These are phyloP conservation scores for Bombus confusus DNA, from an alignment of 1,140 invertebrate genomes.

Conservation along the genomic window DNA sequence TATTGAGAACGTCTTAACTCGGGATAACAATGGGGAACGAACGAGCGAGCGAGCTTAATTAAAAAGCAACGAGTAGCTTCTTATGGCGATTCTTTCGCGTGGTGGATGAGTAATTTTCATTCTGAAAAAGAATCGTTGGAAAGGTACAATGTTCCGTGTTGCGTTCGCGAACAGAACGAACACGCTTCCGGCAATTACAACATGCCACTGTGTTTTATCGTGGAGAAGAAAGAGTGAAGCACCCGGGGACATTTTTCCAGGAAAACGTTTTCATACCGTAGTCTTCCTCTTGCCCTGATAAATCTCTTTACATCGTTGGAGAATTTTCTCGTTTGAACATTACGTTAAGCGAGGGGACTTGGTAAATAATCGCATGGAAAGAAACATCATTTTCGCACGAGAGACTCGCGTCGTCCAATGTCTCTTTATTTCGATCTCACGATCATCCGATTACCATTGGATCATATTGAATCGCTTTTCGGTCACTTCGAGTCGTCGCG, in stretches of 20 bases:
- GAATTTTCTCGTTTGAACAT: not conserved
- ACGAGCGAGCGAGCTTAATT: not conserved
- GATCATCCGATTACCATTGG: no score
- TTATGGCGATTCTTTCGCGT: not conserved
- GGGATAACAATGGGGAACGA: not conserved
- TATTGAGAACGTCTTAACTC: not conserved
- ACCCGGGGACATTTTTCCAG: not conserved
- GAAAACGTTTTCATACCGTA: not conserved
- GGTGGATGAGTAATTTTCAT: not conserved
- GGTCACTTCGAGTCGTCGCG: not conserved
- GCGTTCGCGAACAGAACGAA: not conserved
- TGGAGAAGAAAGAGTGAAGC: not conserved
- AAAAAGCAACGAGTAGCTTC: not conserved
- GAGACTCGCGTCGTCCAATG: not conserved
- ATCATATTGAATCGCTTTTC: not conserved
- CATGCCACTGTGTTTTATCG: not conserved
- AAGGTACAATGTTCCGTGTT: not conserved
- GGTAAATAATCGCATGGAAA: not conserved
- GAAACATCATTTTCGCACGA: not conserved
- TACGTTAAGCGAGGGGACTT: not conserved
- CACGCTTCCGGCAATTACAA: conserved; percentile 21
- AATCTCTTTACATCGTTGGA: not conserved
- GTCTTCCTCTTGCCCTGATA: not conserved
- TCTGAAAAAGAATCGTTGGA: not conserved
- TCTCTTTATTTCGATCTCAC: no score